phyloP scores from a whole-genome alignment of 2,113 vertebrate species.

The Emydura subglobosa region DNA sequence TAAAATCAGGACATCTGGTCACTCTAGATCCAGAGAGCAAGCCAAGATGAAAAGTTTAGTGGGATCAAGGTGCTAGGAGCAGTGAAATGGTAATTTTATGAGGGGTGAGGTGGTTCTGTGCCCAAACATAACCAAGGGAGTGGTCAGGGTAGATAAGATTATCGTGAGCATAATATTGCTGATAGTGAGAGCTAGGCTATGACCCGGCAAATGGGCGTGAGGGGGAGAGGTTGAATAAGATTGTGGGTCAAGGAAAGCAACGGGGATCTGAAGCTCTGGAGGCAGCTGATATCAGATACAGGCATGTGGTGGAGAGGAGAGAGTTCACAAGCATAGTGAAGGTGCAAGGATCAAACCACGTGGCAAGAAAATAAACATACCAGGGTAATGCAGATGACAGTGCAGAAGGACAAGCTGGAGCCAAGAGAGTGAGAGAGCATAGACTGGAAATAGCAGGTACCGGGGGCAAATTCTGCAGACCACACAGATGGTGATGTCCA shows the following conservation, averaged over 20 bases:
- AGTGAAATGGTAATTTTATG: conserved; percentile 52
- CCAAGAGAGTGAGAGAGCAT: not conserved
- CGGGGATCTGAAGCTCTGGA: not conserved
- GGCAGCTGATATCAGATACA: rapidly evolving
- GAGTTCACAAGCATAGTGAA: rapidly evolving
- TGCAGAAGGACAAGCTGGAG: not conserved
- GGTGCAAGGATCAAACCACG: not conserved
- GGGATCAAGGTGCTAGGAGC: conserved; percentile 67
- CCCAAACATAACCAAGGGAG: conserved; percentile 67
- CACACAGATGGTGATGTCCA: not conserved
- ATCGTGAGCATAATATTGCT: conserved; percentile 18
- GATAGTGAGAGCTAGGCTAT: conserved; percentile 18
- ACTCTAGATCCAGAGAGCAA: not conserved
- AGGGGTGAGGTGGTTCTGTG: conserved; percentile 59
- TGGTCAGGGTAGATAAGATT: conserved; percentile 69
- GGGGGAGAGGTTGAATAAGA: not conserved
- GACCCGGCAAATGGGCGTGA: not conserved
- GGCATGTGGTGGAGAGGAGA: rapidly evolving
- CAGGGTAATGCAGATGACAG: not conserved
- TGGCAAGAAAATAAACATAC: not conserved
- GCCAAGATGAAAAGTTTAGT: not conserved
- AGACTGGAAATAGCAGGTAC: not conserved
- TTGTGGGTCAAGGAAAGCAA: not conserved
- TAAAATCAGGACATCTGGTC: too few relatives aligned
- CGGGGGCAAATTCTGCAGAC: not conserved